A percentile compares a stretch with the other conserved stretches of the same genome.
Evolutionary conservation across 2,888 invertebrate species (phyloP).

Genomic region (Silvanus unidentatus): DNA sequence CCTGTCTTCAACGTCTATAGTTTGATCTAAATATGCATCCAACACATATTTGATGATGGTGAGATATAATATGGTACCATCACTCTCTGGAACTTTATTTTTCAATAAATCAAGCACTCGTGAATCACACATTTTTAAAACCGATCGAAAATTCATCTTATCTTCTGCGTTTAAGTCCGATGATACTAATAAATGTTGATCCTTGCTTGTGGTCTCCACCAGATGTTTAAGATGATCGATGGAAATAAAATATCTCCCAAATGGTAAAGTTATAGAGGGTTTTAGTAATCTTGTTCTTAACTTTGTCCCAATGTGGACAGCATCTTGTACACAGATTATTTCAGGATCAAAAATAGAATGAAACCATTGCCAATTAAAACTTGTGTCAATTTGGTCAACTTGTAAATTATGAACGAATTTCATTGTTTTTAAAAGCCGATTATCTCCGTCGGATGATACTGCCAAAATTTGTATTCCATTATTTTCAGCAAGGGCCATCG

Average conservation of each 20-base stretch:
- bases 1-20: background rate
- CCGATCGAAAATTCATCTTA: slow-evolving; percentile 15
- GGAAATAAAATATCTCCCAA: slow-evolving; percentile 9
- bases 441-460: slow-evolving; percentile 11
- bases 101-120: slow-evolving; percentile 6
- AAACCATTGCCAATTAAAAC: too few species aligned
- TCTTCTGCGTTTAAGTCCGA: slow-evolving; percentile 1
- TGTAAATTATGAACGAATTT: too few species aligned
- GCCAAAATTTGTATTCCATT: slow-evolving; percentile 5
- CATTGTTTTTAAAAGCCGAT: slow-evolving; percentile 12
- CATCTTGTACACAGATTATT: slow-evolving; percentile 9
- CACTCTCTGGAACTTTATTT: slow-evolving; percentile 5
- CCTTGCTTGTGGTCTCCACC: slow-evolving; percentile 9
- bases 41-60: slow-evolving; percentile 7
- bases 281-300: slow-evolving; percentile 14
- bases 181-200: slow-evolving; percentile 12
- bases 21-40: slow-evolving; percentile 8
- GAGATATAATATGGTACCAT: slow-evolving; percentile 8
- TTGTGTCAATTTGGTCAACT: too few species aligned
- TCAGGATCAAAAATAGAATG: too few species aligned
- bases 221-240: slow-evolving; percentile 7
- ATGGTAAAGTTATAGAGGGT: slow-evolving; percentile 6
- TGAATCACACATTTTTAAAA: slow-evolving; percentile 9
- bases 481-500: slow-evolving; percentile 10
- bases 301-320: slow-evolving; percentile 14